Conservation (phyloP, 2,113 vertebrate genomes). For the Dipodomys spectabilis region DNA sequence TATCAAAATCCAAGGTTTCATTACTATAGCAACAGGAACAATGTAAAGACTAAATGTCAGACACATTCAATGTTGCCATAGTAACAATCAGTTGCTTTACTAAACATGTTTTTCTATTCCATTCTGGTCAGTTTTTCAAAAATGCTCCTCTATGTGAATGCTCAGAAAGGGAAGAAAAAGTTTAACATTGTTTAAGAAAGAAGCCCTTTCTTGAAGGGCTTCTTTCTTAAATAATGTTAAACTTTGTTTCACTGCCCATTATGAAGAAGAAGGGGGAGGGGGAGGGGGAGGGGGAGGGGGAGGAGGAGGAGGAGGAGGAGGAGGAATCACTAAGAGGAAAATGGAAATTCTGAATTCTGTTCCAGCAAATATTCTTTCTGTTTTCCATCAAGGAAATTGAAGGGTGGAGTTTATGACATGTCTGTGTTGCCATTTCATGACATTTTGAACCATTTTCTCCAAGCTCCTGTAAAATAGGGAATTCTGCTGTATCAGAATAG, state of each 20-base stretch:
- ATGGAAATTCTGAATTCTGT: conserved; percentile 59
- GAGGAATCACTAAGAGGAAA: too few relatives aligned
- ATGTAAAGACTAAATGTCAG: conserved; percentile 72
- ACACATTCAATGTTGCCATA: conserved; percentile 65
- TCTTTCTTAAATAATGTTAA: background rate
- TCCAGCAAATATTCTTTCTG: conserved; percentile 9
- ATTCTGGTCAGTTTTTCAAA: conserved; percentile 58
- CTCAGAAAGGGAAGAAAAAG: conserved; percentile 13
- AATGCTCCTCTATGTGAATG: conserved; percentile 36
- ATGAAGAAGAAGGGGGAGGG: conserved; percentile 24
- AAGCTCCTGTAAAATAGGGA: conserved; percentile 34
- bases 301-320: background rate
- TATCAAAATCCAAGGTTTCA: conserved; percentile 70
- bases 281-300: background rate
- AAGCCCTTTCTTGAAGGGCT: too few relatives aligned
- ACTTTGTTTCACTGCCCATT: conserved; percentile 61
- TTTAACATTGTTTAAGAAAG: conserved; percentile 27
- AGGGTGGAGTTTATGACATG: background rate
- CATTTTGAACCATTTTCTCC: conserved; percentile 55
- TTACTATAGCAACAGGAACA: conserved; percentile 77
- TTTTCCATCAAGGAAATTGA: conserved; percentile 52
- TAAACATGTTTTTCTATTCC: conserved; percentile 58
- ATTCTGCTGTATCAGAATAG: conserved; percentile 14
- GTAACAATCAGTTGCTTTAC: conserved; percentile 63
- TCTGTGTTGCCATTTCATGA: conserved; percentile 27